Evolutionary conservation across 2,113 vertebrate species (phyloP).

Genomic region (Platichthys flesus): DNA sequence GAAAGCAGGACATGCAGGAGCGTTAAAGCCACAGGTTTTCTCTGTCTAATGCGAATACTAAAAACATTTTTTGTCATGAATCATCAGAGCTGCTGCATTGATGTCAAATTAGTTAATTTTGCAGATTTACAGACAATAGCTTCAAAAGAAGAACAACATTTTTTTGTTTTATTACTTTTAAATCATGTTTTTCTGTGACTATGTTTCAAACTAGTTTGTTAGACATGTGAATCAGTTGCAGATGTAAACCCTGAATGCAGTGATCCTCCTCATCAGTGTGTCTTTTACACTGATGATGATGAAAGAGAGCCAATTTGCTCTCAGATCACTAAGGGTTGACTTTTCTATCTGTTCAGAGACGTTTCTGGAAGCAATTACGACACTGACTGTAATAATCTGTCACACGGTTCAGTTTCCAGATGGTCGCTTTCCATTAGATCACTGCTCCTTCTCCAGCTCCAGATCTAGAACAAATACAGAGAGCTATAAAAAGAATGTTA

Average conservation of each 20-base stretch:
- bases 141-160: no score
- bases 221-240: neutral
- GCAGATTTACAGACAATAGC: neutral
- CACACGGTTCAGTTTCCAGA: neutral
- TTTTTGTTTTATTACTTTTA: neutral
- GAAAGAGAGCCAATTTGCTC: conserved; percentile 5
- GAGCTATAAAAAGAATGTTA: no score
- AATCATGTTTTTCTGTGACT: neutral
- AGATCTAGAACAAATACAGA: neutral
- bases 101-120: neutral
- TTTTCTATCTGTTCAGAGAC: conserved; percentile 8
- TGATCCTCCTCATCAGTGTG: conserved; percentile 4
- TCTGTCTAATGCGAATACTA: neutral
- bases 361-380: neutral
- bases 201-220: neutral
- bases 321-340: conserved; percentile 12
- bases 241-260: neutral
- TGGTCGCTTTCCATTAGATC: conserved; percentile 1
- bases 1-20: neutral
- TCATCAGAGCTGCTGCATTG: neutral
- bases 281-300: neutral
- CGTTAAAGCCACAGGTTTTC: neutral
- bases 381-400: neutral
- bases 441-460: neutral
- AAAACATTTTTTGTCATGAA: neutral